Evolutionary conservation across 2,113 vertebrate genomes (phyloP), one percentile per base, ranked within the genome.

Genomic region (Microtus richardsoni): DNA sequence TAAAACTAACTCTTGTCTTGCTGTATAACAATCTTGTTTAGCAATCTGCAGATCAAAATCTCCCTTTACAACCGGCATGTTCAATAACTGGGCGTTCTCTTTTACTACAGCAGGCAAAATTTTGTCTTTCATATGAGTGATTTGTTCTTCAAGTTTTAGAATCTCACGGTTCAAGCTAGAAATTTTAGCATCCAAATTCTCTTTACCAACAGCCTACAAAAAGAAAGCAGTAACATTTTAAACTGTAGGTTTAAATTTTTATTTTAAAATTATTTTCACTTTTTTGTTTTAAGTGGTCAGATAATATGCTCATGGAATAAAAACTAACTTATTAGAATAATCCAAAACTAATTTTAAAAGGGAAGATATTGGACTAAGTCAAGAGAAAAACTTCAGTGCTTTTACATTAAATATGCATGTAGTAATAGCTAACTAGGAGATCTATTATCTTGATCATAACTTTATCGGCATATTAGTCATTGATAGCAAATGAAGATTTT

Each of bases 21-120:
- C 98, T 68, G 98, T 98, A 68, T 98, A 99, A 95, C 95, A 98
- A 36, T 99, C 98, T 96, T 99, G 99, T 16, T 97, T 98, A 96
- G 99, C 99, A 91, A 99, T 98, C 95, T 99, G 99, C 80, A 97
- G 93, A 70, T 98, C 98, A 89, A 99, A 97, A 97, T 99, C 99
- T 24, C 98, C 99, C 87, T 98, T 99, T 58, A 99, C 98, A 21
- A 99, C 98, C 0, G 99, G 99, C 41, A 98, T 97, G 49, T 98
- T 99, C 16, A 99, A 52, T 89, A 98, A 98, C 47, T 96, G 98
- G 39, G 99, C 99, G 1, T 99, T 98, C 96, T 99, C 98, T 92
- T 98, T 98, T 26, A 99, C 97, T 47, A 99, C 91, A 9, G 97
- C 98, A 77, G 99, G 98, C 47, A 99, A 98, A 17, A 97, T 98